phyloP scores from a whole-genome alignment of 2,113 vertebrate species.

The Pheucticus melanocephalus region DNA sequence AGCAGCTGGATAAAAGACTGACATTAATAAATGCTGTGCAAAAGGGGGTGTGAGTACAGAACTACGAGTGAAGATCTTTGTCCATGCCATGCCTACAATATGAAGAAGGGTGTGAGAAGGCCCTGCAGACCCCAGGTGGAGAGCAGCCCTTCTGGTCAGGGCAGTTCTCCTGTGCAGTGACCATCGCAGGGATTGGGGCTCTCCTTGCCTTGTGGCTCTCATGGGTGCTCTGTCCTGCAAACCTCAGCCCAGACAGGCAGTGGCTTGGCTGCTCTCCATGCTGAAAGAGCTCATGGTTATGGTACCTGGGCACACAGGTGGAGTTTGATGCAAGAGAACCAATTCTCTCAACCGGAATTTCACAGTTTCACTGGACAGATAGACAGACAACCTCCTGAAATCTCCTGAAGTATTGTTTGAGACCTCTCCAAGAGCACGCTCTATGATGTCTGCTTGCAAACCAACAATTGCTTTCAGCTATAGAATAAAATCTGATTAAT shows the following conservation, averaged over 20 bases:
- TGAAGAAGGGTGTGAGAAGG: not conserved
- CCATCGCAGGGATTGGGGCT: not conserved
- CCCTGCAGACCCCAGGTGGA: rapidly evolving
- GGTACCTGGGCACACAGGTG: not conserved
- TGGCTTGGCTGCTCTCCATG: not conserved
- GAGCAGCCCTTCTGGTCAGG: not conserved
- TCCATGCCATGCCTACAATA: not conserved
- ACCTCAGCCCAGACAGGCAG: not conserved
- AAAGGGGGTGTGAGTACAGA: not conserved
- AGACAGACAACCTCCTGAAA: not conserved
- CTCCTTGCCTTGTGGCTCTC: not conserved
- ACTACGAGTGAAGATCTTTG: not conserved
- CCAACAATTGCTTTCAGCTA: not conserved
- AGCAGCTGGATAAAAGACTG: not conserved
- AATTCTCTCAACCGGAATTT: not conserved
- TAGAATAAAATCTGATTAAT: not conserved
- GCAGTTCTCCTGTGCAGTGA: not conserved
- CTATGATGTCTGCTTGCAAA: not conserved
- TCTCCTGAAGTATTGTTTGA: not conserved
- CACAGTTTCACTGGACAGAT: not conserved
- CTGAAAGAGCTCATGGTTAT: not conserved
- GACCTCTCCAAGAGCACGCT: not conserved
- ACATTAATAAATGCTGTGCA: not conserved
- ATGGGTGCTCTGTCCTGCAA: not conserved
- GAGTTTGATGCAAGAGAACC: not conserved